These are phyloP conservation scores for Eutolmus rufibarbis DNA, from an alignment of 2,888 invertebrate species.

Conservation along the genomic window DNA sequence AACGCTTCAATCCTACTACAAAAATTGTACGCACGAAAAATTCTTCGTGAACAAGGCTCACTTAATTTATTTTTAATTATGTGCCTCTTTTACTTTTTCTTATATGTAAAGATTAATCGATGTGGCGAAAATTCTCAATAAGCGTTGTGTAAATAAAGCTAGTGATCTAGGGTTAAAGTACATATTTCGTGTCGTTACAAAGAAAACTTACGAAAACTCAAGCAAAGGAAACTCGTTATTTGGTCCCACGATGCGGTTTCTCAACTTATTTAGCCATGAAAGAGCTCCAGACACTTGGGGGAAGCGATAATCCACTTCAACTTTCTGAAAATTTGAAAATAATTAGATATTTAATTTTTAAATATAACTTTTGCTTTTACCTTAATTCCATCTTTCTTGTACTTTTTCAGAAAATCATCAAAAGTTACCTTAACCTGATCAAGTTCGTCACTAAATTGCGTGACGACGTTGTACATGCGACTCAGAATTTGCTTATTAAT, in stretches of 20 bases:
- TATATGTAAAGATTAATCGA: too few species aligned
- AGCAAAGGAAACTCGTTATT: slow-evolving; percentile 70
- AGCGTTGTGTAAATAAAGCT: too few species aligned
- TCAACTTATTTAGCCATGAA: slow-evolving; percentile 75
- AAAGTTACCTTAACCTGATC: slow-evolving; percentile 71
- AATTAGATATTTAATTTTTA: not conserved
- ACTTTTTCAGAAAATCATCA: slow-evolving; percentile 66
- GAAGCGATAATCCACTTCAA: slow-evolving; percentile 71
- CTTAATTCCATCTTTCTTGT: slow-evolving; percentile 47
- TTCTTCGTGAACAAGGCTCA: too few species aligned
- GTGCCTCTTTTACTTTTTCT: too few species aligned
- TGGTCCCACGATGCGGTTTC: slow-evolving; percentile 67
- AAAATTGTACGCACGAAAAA: too few species aligned
- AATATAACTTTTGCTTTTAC: slow-evolving; percentile 43
- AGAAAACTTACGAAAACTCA: slow-evolving; percentile 69
- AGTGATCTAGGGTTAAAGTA: too few species aligned
- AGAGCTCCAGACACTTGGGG: slow-evolving; percentile 80
- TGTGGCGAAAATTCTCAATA: too few species aligned
- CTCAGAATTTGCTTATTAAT: slow-evolving; percentile 76
- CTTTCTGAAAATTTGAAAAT: slow-evolving; percentile 56
- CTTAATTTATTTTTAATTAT: too few species aligned
- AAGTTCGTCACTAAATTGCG: slow-evolving; percentile 71
- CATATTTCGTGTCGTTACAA: too few species aligned
- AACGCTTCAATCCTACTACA: too few species aligned
- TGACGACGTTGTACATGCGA: slow-evolving; percentile 71